Evolutionary conservation across 2,888 invertebrate genomes (phyloP), one percentile per base, ranked within the genome.

Genomic region (Mimachlamys varia): DNA sequence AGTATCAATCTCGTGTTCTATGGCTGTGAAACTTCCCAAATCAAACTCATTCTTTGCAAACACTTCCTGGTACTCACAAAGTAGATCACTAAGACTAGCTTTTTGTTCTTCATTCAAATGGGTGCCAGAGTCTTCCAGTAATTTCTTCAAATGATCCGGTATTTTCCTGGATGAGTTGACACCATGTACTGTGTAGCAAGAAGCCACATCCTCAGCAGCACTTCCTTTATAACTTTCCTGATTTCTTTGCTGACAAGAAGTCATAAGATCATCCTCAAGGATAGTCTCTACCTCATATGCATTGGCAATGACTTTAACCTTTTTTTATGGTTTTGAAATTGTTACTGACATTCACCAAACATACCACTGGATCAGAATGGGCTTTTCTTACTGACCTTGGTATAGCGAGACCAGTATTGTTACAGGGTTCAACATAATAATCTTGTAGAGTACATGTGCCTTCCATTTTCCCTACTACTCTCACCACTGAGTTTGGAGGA

Each of bases 1-100:
- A 58, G 92, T 92, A 53, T 93, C 91, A 17, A 93, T 93, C 27
- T 27, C 37, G 87, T 93, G 93, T 62, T 93, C 90, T 55, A 93
- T 90, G 12, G 88, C 91, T 38, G 88, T 91, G 87, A 91, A 91
- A 17, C 55, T 90, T 7, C 92, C 92, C 44, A 55, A 55, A 62
- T 92, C 92, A 87, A 90, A 92, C 27, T 92, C 91, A 89, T 90
- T 50, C 87, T 90, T 89, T 22, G 92, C 89, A 76, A 92, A 92
- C 19, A 91, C 90, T 33, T 91, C 91, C 19, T 49, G 87, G 88
- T 53, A 90, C n/a, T 90, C 89, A 27, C 33, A 44, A n/a, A 92
- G 50, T 33, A 91, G n/a, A 19, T 58, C 12, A 27, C 37, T 49
- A 17, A 92, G 76, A 89, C 76, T 13, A 15, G 49, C 27, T 17